Base-by-base conservation (phyloP, 2,888 invertebrate species). In the Elegia similella region DNA sequence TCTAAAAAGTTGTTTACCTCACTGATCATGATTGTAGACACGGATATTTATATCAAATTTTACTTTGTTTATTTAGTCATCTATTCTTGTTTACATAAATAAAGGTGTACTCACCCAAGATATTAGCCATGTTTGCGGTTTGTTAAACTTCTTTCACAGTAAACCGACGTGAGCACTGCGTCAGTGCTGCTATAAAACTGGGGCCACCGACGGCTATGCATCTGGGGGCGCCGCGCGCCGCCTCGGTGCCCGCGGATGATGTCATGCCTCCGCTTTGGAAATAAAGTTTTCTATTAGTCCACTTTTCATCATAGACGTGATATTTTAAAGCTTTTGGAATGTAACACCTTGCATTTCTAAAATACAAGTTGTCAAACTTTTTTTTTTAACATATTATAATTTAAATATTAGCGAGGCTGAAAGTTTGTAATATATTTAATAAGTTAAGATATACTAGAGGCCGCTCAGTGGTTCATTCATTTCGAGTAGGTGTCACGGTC, bases 21-120 rank as follows among this genome's bases (percentile, higher is more conserved):
- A 38, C 5, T 23, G 23, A n/a, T n/a, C 23, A 5, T 23, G 38
- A 38, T 38, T 1, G 38, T 1, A 12, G n/a, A 3, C 5, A 38
- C 12, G 6, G 10, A 38, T 12, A 38, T 38, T 5, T 12, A 6
- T 38, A 12, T 38, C 1, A 6, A 38, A 8, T 8, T n/a, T 10
- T 1, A 2, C 2, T 38, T 38, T 12, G 38, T 12, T 10, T 2
- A n/a, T 3, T 10, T 44, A 12, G 30, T n/a, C 7, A 12, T 17
- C 34, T 10, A 32, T 30, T 10, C n/a, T 1, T 38, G 32, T 6
- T 16, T 29, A 29, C 53, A 52, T 54, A 54, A 62, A 61, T 61
- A 42, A 48, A 57, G 57, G 57, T 56, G 54, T 60, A 84, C 89
- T 88, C 66, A 90, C 90, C 90, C 76, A 90, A 76, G 64, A 88